These are phyloP conservation scores for Apotomis betuletana DNA, from an alignment of 2,888 invertebrate genomes.

Conservation along the genomic window DNA sequence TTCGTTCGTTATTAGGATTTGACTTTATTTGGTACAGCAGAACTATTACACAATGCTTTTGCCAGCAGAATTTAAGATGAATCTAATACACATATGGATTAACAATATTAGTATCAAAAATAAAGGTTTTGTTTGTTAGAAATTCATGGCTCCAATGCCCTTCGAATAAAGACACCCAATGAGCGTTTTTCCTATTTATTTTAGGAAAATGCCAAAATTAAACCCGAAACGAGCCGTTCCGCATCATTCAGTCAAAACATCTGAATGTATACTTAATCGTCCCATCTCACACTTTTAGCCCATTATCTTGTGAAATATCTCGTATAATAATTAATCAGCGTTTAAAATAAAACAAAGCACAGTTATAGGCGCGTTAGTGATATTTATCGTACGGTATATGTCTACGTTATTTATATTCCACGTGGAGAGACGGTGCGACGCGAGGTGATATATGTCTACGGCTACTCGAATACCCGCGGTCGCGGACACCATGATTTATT, in stretches of 20 bases:
- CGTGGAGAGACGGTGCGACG: slow-evolving; percentile 29
- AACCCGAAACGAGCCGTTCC: slow-evolving; percentile 12
- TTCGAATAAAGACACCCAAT: neutral
- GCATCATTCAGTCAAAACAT: slow-evolving; percentile 29
- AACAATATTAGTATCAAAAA: too few relatives aligned
- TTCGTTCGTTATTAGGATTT: too few relatives aligned
- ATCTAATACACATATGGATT: too few relatives aligned
- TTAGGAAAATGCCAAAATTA: slow-evolving; percentile 19
- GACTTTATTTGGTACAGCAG: too few relatives aligned
- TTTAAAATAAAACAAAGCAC: slow-evolving; percentile 50
- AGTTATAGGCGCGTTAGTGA: slow-evolving; percentile 43
- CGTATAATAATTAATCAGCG: slow-evolving; percentile 52
- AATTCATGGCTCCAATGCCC: neutral
- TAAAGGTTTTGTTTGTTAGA: neutral
- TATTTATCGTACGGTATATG: slow-evolving; percentile 46
- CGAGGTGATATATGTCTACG: slow-evolving; percentile 36
- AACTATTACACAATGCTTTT: too few relatives aligned
- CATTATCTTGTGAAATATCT: slow-evolving; percentile 51
- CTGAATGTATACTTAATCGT: slow-evolving; percentile 28
- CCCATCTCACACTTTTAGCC: slow-evolving; percentile 41
- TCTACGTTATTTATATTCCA: slow-evolving; percentile 44
- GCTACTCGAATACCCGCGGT: slow-evolving; percentile 26
- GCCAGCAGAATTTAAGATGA: too few relatives aligned
- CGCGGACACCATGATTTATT: slow-evolving; percentile 24
- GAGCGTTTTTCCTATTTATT: slow-evolving; percentile 5